Base-by-base conservation (phyloP, 2,113 vertebrate genomes). In the Podarcis cretensis region DNA sequence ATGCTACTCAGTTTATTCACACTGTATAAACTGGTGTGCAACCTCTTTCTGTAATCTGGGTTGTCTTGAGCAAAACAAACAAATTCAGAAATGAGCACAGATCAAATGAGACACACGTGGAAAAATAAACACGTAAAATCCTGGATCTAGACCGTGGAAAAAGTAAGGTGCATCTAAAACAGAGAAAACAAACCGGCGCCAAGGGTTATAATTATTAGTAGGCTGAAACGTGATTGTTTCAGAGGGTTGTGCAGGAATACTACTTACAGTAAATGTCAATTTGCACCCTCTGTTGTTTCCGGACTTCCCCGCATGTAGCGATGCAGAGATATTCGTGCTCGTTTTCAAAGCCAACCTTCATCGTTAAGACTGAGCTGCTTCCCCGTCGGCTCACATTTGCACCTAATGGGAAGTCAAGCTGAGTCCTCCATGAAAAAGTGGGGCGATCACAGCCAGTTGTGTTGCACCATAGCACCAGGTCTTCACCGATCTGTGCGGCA, bases 211-310 rank as follows among this genome's bases (percentile, higher is more conserved):
- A 10, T 23, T 5, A 18, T 9, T 82, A 12, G 40, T 1, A 0
- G 7, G 84, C 16, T n/a, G 63, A 85, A 75, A 73, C 87, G 14
- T 6, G 87, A 76, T 21, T 84, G 6, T 30, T 0, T 20, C 12
- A 59, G 4, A 68, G 48, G 83, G 63, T 71, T 79, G 54, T 0
- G 0, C 83, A 57, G 48, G 27, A 80, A 48, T 35, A 54, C 25
- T 73, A 97, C 97, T 97, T 96, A 98, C 97, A 97, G 92, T 97
- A 98, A 84, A 95, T 79, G 3, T 95, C 84, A 91, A 98, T 91
- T 37, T 81, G 83, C 87, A 96, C 87, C 57, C 25, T 74, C 81
- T 90, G 96, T 76, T 95, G 94, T 90, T 93, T 90, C 88, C 93
- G 94, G 65, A 32, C 83, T 9, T 1, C 32, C 1, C 75, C 86